Base-by-base conservation (phyloP, 1,140 invertebrate genomes). In the Hestina assimilis region DNA sequence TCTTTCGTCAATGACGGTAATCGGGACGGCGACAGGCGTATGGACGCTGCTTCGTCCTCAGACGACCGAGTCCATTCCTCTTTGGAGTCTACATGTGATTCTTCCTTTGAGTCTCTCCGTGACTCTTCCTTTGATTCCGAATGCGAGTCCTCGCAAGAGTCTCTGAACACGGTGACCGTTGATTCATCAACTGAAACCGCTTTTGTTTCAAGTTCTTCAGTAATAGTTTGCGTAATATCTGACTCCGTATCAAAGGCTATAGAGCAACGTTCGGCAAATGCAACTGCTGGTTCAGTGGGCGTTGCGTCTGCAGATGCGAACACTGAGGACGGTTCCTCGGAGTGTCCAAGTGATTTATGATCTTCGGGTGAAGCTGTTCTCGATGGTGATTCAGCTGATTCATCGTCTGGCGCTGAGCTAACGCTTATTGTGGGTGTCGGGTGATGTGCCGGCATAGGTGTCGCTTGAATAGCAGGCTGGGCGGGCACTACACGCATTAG, bases 341-440 rank as follows among this genome's bases (percentile, higher is more conserved):
- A 75, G 12, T 75, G 68, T 26, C 68, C 71, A 11, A 72, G 52
- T n/a, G 76, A 83, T 19, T 76, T 74, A 24, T 72, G 66, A 48
- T 77, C 78, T 14, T 76, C 75, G 9, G 82, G 74, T 7, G 79
- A 75, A 28, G 48, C 64, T 21, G 72, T 73, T 15, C 65, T 67
- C 26, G 71, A 60, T 14, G 75, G 68, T 6, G 77, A 72, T 60
- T 87, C 88, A 4, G 79, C 83, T 12, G 86, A 76, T 20, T 90
- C 69, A 38, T 93, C 92, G 47, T 93, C 93, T 7, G 91, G 90
- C 23, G 92, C 93, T 2, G 92, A 92, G 80, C 92, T 93, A 20
- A 94, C 93, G 79, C 92, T 93, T 63, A 94, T 94, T 23, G 93
- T 88, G n/a, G 93, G 93, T 4, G 93, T 90, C 60, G 87, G 85